These are phyloP conservation scores for Lethenteron reissneri DNA, from an alignment of 2,113 vertebrate genomes.

Conservation along the genomic window DNA sequence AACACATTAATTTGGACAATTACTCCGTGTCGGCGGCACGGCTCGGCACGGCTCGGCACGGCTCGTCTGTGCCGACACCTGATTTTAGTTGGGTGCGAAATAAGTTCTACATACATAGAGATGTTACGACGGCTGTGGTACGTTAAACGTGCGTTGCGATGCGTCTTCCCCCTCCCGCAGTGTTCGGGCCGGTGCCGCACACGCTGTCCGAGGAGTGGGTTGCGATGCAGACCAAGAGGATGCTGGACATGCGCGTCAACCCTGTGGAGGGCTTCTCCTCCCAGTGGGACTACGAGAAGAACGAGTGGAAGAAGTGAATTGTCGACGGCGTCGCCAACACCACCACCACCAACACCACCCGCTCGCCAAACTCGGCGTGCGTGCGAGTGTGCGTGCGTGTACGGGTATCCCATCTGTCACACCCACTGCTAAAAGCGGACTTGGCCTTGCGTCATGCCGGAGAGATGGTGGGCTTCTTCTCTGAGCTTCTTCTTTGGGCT, in stretches of 20 bases:
- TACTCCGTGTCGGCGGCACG: no score
- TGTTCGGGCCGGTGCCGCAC: conserved; percentile 46
- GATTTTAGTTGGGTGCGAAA: background rate
- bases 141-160: background rate
- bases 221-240: conserved; percentile 47
- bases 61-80: background rate
- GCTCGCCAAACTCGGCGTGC: no score
- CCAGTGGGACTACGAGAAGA: conserved; percentile 84
- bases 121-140: background rate
- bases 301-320: conserved; percentile 73
- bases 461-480: no score
- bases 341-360: background rate
- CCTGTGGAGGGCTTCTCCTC: conserved; percentile 47
- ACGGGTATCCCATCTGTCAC: conserved; percentile 10
- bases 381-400: no score
- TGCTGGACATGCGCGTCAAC: conserved; percentile 67
- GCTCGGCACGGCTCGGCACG: no score
- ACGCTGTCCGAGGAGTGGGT: conserved; percentile 47
- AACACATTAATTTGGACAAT: no score
- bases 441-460: no score
- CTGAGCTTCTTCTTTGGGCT: no score
- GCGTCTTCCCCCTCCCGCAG: conserved; percentile 20
- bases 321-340: conserved; percentile 11
- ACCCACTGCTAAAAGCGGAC: no score
- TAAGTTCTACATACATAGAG: background rate